Evolutionary conservation across 2,888 invertebrate species (phyloP), one percentile per base, ranked within the genome.

Genomic region (Rhingia rostrata): DNA sequence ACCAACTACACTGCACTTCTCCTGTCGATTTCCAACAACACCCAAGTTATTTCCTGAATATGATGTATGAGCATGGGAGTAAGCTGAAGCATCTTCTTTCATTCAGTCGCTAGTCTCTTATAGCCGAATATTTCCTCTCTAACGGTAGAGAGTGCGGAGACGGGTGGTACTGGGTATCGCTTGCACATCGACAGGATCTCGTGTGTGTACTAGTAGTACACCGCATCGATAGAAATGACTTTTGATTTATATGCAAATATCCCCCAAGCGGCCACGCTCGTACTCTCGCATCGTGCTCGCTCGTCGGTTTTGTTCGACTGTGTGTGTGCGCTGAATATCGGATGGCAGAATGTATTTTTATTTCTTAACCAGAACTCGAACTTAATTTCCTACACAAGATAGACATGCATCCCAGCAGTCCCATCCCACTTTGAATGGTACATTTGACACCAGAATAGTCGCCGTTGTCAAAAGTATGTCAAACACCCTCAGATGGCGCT

Each of bases 181-280:
- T 78, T 51, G 35, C 54, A 79, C 66, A 79, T 66, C 60, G 51
- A 74, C 43, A 49, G 58, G 47, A 69, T 41, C 30, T 56, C 35
- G 54, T 80, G 53, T 33, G 61, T 61, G 49, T 22, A 22, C 22
- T 22, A 22, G 22, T 22, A 22, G 22, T 22, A 22, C 22, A 22
- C 22, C 22, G 22, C 56, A 49, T 61, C 72, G 61, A 72, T 58
- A 63, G 78, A 72, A 58, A 83, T 73, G 78, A 61, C 61, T 78
- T 78, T 83, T 83, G 82, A 83, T 83, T 83, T 83, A 83, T 78
- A 83, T 83, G 82, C 78, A 83, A 83, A 83, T 83, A 81, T 14
- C 58, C 58, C 60, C 39, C 47, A 67, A 74, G 74, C 73, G 61
- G 35, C 61, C 61, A 53, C 39, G 39, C 73, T 39, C 64, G 39